Percentiles rank a stretch among this genome's conserved stretches.
phyloP scores from a whole-genome alignment of 2,888 invertebrate species.

The Brachyptera putata region DNA sequence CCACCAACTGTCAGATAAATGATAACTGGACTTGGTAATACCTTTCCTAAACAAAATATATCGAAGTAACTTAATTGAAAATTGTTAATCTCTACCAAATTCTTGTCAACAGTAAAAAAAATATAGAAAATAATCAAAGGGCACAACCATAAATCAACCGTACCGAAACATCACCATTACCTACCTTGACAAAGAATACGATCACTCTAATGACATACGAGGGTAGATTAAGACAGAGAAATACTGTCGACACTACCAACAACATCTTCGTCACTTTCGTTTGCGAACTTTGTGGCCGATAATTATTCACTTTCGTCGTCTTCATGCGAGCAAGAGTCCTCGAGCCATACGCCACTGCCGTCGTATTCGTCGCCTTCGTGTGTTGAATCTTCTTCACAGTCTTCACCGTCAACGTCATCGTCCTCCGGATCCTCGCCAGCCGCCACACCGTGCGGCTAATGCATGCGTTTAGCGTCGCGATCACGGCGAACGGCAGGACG shows the following conservation, averaged over 20 bases:
- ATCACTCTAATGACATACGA: slow-evolving; percentile 66
- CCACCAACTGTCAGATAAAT: too few relatives aligned
- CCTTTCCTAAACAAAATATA: too few relatives aligned
- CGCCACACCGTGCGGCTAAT: slow-evolving; percentile 66
- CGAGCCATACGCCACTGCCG: background rate
- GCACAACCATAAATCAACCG: too few relatives aligned
- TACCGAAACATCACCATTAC: too few relatives aligned
- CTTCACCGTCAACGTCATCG: slow-evolving; percentile 36
- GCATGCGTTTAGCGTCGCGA: slow-evolving; percentile 64
- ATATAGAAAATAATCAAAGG: too few relatives aligned
- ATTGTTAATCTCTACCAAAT: too few relatives aligned
- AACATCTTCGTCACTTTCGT: slow-evolving; percentile 76
- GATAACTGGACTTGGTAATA: too few relatives aligned
- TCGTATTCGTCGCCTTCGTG: background rate
- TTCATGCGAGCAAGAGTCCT: slow-evolving; percentile 2
- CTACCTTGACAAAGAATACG: slow-evolving; percentile 48
- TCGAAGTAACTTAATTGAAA: too few relatives aligned
- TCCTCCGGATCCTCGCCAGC: slow-evolving; percentile 44
- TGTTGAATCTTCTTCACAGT: slow-evolving; percentile 1
- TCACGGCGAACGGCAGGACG: slow-evolving; percentile 64
- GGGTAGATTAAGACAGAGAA: slow-evolving; percentile 71
- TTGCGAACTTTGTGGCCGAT: slow-evolving; percentile 46
- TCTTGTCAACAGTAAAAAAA: too few relatives aligned
- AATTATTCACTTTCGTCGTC: background rate
- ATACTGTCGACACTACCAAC: slow-evolving; percentile 73